phyloP scores from a whole-genome alignment of 2,888 invertebrate genomes.

The Leptopilina drosophilae region DNA sequence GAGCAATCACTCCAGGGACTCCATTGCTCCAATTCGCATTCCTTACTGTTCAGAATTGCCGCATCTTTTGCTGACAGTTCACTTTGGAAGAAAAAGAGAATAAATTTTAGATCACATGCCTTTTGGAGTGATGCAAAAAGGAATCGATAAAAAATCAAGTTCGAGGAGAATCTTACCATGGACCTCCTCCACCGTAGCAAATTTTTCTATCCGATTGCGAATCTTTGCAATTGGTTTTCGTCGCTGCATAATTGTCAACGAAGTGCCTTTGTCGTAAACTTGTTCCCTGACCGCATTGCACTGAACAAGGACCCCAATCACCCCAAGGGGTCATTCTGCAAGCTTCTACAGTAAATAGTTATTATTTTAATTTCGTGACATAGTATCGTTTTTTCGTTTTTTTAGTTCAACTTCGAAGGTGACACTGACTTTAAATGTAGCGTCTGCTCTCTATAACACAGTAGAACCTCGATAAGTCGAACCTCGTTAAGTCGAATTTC shows the following conservation, averaged over 20 bases:
- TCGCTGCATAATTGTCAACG: conserved; percentile 77
- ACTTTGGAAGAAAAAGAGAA: neutral
- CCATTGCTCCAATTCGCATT: conserved; percentile 87
- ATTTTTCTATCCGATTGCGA: conserved; percentile 62
- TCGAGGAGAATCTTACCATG: conserved; percentile 12
- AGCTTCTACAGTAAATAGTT: conserved; percentile 81
- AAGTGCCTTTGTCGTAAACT: conserved; percentile 88
- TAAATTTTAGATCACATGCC: no score
- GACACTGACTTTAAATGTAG: no score
- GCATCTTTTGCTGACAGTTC: conserved; percentile 12
- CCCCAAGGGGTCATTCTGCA: conserved; percentile 86
- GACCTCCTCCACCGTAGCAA: conserved; percentile 59
- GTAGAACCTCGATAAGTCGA: no score
- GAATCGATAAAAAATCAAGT: no score
- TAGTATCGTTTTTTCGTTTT: no score
- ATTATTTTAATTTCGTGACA: no score
- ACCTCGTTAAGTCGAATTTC: no score
- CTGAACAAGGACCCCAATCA: conserved; percentile 89
- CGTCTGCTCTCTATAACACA: no score
- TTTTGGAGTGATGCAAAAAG: no score
- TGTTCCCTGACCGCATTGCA: conserved; percentile 92
- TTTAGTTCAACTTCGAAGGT: no score
- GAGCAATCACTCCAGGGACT: conserved; percentile 89
- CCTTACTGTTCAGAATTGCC: conserved; percentile 67
- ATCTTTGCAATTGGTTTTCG: conserved; percentile 81